Evolutionary conservation across 64 coral and sea anemone species (phyloP), one percentile per base, ranked within the genome.

Genomic region (Hydrozoanthus tunicans): DNA sequence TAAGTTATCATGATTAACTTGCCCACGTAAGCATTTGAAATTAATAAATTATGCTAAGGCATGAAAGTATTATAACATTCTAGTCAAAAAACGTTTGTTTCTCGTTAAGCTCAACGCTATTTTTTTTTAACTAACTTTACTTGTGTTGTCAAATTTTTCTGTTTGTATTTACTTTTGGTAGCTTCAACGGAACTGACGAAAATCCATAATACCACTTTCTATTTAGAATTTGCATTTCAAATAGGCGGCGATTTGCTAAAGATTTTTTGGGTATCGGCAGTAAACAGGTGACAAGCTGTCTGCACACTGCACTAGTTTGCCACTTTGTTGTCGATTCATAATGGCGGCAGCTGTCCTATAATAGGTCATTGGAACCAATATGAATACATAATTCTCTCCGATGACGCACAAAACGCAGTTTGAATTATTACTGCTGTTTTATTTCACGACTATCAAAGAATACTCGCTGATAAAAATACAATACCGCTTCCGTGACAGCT

Each of bases 191-290:
- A 43, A 43, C 32, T 43, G 32, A 43, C 32, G 32, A 43, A 43
- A 43, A 43, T 43, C 32, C 32, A 43, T 43, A 43, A 43, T 43
- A 43, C 32, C 32, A 43, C 32, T 66, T 66, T 17, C 64, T 58
- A 23, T 79, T 20, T 58, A 53, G n/a, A 67, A 83, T 83, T 83
- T 64, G 81, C 81, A 83, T 66, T 83, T 83, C 81, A 83, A 83
- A 83, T 83, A 9, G 15, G 51, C 14, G 24, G 14, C 9, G 51
- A 64, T 83, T 51, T 68, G 8, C 26, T 83, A 51, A 43, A 65
- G 62, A 64, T 65, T 83, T 83, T 58, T 8, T 7, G 53, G 63
- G 24, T 24, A 51, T 62, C 6, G 81, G 54, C 17, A 52, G 27
- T 66, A 83, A 83, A 83, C 62, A 68, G 15, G 52, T 68, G 0